Conservation (phyloP, 2,888 invertebrate species). For the Toxonevra muliebris region DNA sequence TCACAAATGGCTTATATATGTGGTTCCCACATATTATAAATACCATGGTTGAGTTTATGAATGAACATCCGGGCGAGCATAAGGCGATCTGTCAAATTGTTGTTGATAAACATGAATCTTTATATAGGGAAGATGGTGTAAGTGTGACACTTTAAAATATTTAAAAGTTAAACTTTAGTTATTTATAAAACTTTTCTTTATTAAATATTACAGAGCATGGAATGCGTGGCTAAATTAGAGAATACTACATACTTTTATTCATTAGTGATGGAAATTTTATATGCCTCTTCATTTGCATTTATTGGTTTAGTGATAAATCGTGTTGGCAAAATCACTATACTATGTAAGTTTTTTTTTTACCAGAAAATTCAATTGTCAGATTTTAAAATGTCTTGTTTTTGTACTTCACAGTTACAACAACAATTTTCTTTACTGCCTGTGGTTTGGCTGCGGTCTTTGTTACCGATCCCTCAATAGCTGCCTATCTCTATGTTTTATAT, state of each 20-base stretch:
- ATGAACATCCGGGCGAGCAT: conserved; percentile 45
- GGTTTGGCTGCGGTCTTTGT: conserved; percentile 48
- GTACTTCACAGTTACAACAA: conserved; percentile 43
- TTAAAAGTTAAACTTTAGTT: neutral
- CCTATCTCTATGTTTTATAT: conserved; percentile 51
- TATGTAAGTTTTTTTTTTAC: conserved; percentile 47
- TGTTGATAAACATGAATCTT: conserved; percentile 42
- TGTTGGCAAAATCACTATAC: conserved; percentile 54
- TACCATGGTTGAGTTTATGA: conserved; percentile 52
- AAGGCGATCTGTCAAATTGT: conserved; percentile 52
- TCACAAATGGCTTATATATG: conserved; percentile 57
- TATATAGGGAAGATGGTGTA: conserved; percentile 44
- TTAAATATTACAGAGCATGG: conserved; percentile 37
- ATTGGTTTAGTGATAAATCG: conserved; percentile 56
- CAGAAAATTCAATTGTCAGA: neutral
- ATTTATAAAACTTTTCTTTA: neutral
- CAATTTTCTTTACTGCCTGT: conserved; percentile 46
- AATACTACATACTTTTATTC: conserved; percentile 52
- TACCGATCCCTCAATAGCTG: conserved; percentile 45
- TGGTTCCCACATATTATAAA: conserved; percentile 62
- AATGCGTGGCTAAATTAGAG: conserved; percentile 51
- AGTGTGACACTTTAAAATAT: conserved; percentile 17
- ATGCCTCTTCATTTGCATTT: conserved; percentile 50
- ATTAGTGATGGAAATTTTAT: conserved; percentile 52
- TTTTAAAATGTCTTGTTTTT: neutral